Evolutionary conservation across 2,797 vertebrate species (phyloP).

Genomic region (Falco columbarius): DNA sequence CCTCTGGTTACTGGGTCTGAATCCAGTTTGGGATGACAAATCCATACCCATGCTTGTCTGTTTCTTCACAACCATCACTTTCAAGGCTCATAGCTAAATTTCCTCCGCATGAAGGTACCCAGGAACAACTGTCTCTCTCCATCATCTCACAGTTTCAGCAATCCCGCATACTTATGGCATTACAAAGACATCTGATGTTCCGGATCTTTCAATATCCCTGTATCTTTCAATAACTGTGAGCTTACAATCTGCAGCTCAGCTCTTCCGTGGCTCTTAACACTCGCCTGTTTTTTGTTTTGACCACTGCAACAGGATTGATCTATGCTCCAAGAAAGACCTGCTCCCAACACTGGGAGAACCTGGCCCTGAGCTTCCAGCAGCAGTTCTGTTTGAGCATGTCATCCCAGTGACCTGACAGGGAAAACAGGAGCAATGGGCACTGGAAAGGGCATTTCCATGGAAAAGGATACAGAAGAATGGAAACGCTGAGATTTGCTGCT

Average conservation of each 20-base stretch:
- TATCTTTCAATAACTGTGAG: background rate
- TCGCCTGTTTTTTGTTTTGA: background rate
- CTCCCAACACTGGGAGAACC: background rate
- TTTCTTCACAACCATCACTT: background rate
- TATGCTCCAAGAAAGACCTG: background rate
- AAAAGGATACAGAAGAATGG: background rate
- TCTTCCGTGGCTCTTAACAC: background rate
- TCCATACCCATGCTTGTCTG: rapidly evolving
- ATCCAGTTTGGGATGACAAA: background rate
- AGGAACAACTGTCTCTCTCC: background rate
- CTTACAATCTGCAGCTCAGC: background rate
- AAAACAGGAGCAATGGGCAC: background rate
- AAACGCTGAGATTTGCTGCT: background rate
- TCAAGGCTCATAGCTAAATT: background rate
- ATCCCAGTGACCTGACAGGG: background rate
- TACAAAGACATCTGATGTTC: background rate
- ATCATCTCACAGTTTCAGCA: background rate
- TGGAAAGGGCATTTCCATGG: background rate
- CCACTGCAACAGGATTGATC: background rate
- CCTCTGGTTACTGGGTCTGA: background rate
- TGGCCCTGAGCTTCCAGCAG: background rate
- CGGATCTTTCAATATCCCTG: background rate
- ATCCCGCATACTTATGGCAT: background rate
- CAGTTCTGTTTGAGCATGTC: background rate
- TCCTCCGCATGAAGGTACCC: background rate